These are phyloP conservation scores for Acanthopagrus latus DNA, from an alignment of 2,797 vertebrate species.

Conservation along the genomic window DNA sequence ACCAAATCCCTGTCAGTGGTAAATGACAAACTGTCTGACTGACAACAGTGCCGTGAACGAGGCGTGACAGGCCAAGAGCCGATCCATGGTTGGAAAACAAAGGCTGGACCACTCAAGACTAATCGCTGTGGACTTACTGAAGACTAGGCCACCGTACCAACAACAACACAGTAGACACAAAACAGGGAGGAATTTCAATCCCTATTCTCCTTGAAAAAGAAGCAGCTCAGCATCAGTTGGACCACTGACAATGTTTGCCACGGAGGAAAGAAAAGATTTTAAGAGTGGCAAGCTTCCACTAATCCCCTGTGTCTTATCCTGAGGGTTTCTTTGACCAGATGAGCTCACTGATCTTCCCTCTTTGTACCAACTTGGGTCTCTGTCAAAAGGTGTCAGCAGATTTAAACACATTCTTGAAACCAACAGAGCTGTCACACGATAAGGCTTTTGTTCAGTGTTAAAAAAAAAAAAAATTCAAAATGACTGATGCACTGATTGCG, in stretches of 20 bases:
- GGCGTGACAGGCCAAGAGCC: slow-evolving; percentile 46
- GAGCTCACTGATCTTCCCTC: slow-evolving; percentile 50
- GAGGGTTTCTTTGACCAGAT: slow-evolving; percentile 57
- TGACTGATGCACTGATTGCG: slow-evolving; percentile 37
- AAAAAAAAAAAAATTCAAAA: slow-evolving; percentile 9
- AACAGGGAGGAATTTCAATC: slow-evolving; percentile 60
- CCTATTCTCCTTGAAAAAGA: slow-evolving; percentile 35
- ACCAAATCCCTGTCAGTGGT: slow-evolving; percentile 19
- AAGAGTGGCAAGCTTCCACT: slow-evolving; percentile 66
- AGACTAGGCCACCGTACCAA: slow-evolving; percentile 53
- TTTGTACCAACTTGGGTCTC: slow-evolving; percentile 47
- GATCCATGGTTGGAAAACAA: slow-evolving; percentile 60
- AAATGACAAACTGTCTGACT: slow-evolving; percentile 42
- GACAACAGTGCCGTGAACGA: slow-evolving; percentile 31
- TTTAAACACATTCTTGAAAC: slow-evolving; percentile 18
- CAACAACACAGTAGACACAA: slow-evolving; percentile 50
- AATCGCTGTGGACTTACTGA: slow-evolving; percentile 66
- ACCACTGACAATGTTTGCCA: slow-evolving; percentile 53
- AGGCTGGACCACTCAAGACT: slow-evolving; percentile 60
- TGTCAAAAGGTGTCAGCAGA: slow-evolving; percentile 47
- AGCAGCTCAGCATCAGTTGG: slow-evolving; percentile 41
- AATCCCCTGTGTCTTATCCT: slow-evolving; percentile 66
- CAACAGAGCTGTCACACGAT: background rate
- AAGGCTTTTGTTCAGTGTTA: slow-evolving; percentile 1
- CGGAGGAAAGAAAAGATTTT: slow-evolving; percentile 52